phyloP scores from a whole-genome alignment of 2,113 vertebrate species.

The Trochalopteron elliotii region DNA sequence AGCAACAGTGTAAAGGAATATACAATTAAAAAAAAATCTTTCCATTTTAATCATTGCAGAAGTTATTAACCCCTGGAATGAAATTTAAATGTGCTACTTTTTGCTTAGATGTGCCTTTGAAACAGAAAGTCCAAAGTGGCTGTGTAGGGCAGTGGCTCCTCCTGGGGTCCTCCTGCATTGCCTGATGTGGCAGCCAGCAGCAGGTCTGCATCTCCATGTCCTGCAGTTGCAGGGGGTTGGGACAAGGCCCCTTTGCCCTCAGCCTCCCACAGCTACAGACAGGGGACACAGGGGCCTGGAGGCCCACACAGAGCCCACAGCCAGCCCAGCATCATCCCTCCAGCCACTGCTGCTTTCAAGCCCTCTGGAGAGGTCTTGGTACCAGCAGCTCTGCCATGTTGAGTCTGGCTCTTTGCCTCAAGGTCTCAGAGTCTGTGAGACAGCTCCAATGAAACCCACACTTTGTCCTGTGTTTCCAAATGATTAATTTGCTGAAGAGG shows the following conservation, averaged over 20 bases:
- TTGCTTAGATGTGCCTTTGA: background rate
- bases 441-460: background rate
- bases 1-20: background rate
- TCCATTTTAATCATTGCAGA: background rate
- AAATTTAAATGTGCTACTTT: background rate
- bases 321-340: background rate
- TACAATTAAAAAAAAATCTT: background rate
- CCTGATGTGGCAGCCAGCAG: accelerated
- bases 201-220: background rate
- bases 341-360: accelerated
- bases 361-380: background rate
- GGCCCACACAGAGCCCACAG: accelerated
- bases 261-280: background rate
- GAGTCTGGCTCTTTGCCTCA: background rate
- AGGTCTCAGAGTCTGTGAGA: background rate
- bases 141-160: background rate
- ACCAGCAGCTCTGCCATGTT: accelerated
- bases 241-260: background rate
- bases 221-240: background rate
- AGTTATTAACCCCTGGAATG: background rate
- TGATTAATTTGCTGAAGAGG: background rate
- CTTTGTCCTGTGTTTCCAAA: background rate
- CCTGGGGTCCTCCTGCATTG: accelerated
- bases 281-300: background rate
- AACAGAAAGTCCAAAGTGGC: background rate